Evolutionary conservation across 1,140 invertebrate genomes (phyloP).

Genomic region (Bombyx mandarina): DNA sequence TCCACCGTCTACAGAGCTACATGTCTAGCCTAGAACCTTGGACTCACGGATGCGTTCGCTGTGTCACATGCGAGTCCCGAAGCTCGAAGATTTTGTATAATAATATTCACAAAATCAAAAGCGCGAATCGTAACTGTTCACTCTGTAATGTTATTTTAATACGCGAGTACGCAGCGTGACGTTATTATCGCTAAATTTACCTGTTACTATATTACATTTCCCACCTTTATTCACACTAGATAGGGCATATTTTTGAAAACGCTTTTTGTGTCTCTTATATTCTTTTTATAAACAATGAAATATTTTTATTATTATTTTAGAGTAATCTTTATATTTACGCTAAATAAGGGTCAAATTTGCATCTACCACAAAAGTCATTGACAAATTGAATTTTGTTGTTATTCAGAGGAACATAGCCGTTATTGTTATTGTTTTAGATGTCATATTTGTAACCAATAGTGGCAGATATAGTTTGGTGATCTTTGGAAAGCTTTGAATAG

Average conservation of each 20-base stretch:
- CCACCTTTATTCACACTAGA: too few relatives aligned
- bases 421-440: not conserved
- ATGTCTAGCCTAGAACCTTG: too few relatives aligned
- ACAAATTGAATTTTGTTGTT: slow-evolving; percentile 3
- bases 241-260: too few relatives aligned
- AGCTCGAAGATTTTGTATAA: not conserved
- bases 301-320: too few relatives aligned
- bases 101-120: slow-evolving; percentile 14
- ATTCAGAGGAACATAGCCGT: not conserved
- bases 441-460: too few relatives aligned
- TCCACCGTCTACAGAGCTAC: too few relatives aligned
- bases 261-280: too few relatives aligned
- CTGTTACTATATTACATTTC: not conserved
- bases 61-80: too few relatives aligned
- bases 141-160: slow-evolving; percentile 62
- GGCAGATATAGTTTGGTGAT: slow-evolving; percentile 14
- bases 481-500: slow-evolving; percentile 23
- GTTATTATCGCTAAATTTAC: slow-evolving; percentile 39
- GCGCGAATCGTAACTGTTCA: slow-evolving; percentile 34
- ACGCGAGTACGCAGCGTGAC: slow-evolving; percentile 40
- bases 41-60: too few relatives aligned
- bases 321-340: not conserved
- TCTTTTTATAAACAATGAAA: too few relatives aligned
- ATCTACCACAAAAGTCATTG: not conserved
- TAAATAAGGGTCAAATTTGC: not conserved